Base-by-base conservation (phyloP, 2,888 invertebrate genomes). In the Erebia aethiops region DNA sequence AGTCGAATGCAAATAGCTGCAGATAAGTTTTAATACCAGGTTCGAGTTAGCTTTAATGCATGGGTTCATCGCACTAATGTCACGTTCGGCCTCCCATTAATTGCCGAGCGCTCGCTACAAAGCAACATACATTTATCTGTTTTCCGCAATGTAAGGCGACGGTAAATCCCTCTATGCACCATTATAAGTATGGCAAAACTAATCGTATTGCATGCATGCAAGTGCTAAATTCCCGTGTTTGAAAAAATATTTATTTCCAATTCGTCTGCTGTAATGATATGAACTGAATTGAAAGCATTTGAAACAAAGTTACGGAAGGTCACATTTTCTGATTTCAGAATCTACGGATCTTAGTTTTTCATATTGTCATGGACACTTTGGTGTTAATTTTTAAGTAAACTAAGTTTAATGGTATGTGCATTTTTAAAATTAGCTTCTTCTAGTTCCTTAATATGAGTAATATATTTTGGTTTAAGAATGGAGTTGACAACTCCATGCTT, bases 1-100 rank as follows among this genome's bases (percentile, higher is more conserved):
- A 92, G 91, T 92, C 78, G 85, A 91, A 91, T 90, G 89, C 89
- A 91, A 91, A 90, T 90, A 87, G 86, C 90, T 86, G 83, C 86
- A 91, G 92, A 92, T 92, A 92, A 92, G 89, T 91, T 91, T 91
- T 92, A 93, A 93, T 93, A 88, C 86, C 81, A 79, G 88, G 86
- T 85, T 86, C 77, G 85, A 79, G 84, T 80, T 81, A 81, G 84
- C 86, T 84, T 72, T 90, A 93, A 93, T 92, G 88, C 82, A 80
- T 81, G 85, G 88, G 90, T 91, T 88, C 88, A 87, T 82, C 86
- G 83, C 82, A 84, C 91, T 92, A 91, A 92, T 91, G 92, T 92
- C 92, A 92, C 92, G 92, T 92, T 91, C 88, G 86, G 87, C 87
- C 88, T 87, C 87, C 85, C 88, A 91, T 92, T 92, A 92, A 91